Evolutionary conservation across 1,140 invertebrate genomes (phyloP).

Genomic region (Meloidogyne exigua): DNA sequence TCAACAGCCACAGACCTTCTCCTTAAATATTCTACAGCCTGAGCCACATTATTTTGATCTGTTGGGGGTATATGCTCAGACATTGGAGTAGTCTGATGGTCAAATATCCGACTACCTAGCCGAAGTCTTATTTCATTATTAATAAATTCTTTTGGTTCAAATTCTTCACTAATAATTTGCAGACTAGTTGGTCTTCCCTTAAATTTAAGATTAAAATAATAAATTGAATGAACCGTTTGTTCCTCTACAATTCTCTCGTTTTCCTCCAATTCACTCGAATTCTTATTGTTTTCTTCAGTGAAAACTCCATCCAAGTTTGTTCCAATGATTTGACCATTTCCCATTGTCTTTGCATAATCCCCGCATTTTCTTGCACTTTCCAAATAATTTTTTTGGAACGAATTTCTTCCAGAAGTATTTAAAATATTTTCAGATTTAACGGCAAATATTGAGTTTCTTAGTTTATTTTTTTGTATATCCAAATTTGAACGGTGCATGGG

Average conservation of each 20-base stretch:
- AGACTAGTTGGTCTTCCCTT: conserved; percentile 12
- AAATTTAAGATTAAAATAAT: neutral
- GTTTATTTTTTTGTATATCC: conserved; percentile 1
- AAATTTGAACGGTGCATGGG: conserved; percentile 24
- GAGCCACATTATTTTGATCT: conserved; percentile 38
- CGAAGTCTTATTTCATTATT: conserved; percentile 23
- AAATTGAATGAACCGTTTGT: neutral
- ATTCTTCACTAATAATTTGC: conserved; percentile 43
- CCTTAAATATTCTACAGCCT: conserved; percentile 50
- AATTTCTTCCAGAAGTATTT: conserved; percentile 9
- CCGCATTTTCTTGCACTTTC: neutral
- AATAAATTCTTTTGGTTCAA: conserved; percentile 19
- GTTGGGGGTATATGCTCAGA: neutral
- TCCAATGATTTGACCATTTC: neutral
- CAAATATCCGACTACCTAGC: conserved; percentile 5
- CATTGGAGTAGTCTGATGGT: neutral
- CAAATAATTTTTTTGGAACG: neutral
- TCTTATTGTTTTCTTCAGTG: neutral
- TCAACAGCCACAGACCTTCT: conserved; percentile 52
- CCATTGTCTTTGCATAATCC: neutral
- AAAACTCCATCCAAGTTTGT: neutral
- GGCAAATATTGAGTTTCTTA: neutral
- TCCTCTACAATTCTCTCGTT: neutral
- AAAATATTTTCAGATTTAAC: neutral
- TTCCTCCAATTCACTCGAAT: neutral